Conservation (phyloP, 1,140 invertebrate genomes). For the Rhizoglyphus robini region DNA sequence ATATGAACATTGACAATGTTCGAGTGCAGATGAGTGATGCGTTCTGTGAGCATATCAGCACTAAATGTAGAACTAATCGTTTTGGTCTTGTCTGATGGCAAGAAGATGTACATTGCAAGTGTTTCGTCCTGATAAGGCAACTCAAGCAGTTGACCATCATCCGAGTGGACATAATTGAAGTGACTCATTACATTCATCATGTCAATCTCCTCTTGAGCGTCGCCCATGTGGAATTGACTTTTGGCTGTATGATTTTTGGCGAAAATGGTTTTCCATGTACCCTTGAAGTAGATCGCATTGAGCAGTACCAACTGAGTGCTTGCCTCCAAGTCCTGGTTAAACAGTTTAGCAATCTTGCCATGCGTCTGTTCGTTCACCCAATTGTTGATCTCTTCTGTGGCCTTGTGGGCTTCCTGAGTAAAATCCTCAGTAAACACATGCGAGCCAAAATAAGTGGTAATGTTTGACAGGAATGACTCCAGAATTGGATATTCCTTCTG, state of each 20-base stretch:
- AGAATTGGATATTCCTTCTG: background rate
- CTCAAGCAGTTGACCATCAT: background rate
- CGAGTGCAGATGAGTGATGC: no score
- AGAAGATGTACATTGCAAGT: background rate
- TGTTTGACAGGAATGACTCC: background rate
- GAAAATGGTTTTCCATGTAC: slow-evolving; percentile 54
- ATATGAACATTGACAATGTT: no score
- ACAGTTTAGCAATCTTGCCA: slow-evolving; percentile 48
- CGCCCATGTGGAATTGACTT: background rate
- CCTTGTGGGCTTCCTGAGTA: slow-evolving; percentile 27
- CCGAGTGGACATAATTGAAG: background rate
- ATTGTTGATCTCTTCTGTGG: slow-evolving; percentile 47
- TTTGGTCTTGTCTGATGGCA: background rate
- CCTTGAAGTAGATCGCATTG: slow-evolving; percentile 72
- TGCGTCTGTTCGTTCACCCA: slow-evolving; percentile 55
- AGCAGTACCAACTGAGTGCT: slow-evolving; percentile 45
- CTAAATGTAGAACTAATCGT: background rate
- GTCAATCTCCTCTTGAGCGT: background rate
- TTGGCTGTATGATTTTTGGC: slow-evolving; percentile 29
- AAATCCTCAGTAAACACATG: background rate
- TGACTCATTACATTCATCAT: background rate
- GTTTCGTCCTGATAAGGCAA: background rate
- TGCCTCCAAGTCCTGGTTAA: slow-evolving; percentile 15
- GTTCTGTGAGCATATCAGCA: background rate
- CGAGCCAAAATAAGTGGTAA: background rate